A percentile compares a stretch with the other conserved stretches of the same genome.
Evolutionary conservation across 1,140 invertebrate genomes (phyloP).

Genomic region (Drosophila repletoides): DNA sequence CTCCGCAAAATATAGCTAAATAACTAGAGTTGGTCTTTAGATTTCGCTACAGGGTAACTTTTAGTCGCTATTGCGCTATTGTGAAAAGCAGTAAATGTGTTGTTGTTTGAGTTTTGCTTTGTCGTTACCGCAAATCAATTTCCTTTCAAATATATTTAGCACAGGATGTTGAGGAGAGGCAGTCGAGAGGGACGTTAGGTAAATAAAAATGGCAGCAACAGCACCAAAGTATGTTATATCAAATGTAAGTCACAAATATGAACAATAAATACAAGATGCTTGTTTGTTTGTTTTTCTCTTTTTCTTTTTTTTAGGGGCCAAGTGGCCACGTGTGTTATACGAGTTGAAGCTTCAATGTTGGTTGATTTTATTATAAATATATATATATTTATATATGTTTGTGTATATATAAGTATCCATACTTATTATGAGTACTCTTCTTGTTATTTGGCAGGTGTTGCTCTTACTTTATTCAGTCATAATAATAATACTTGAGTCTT

Average conservation of each 20-base stretch:
- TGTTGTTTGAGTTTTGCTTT: conserved; percentile 25
- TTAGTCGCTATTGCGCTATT: neutral
- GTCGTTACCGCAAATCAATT: conserved; percentile 67
- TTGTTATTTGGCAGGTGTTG: conserved; percentile 14
- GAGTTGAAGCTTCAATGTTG: conserved; percentile 13
- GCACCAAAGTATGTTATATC: conserved; percentile 11
- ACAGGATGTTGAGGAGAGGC: conserved; percentile 39
- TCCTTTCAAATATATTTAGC: conserved; percentile 74
- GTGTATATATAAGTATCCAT: neutral
- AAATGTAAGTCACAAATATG: conserved; percentile 28
- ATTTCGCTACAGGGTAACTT: neutral
- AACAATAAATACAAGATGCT: conserved; percentile 43
- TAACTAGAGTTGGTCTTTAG: too few relatives aligned
- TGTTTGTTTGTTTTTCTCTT: neutral
- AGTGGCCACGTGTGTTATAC: conserved; percentile 11
- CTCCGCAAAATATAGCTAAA: too few relatives aligned
- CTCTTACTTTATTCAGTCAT: neutral
- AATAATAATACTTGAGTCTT: too few relatives aligned
- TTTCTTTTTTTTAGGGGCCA: too few relatives aligned
- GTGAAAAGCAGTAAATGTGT: neutral
- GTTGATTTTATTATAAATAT: neutral
- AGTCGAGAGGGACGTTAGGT: neutral
- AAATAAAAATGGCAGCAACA: conserved; percentile 29
- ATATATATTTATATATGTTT: neutral
- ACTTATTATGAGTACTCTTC: conserved; percentile 4